Percentiles rank a stretch among this genome's conserved stretches.
phyloP scores from a whole-genome alignment of 2,888 invertebrate species.

The Oligia fasciuncula region DNA sequence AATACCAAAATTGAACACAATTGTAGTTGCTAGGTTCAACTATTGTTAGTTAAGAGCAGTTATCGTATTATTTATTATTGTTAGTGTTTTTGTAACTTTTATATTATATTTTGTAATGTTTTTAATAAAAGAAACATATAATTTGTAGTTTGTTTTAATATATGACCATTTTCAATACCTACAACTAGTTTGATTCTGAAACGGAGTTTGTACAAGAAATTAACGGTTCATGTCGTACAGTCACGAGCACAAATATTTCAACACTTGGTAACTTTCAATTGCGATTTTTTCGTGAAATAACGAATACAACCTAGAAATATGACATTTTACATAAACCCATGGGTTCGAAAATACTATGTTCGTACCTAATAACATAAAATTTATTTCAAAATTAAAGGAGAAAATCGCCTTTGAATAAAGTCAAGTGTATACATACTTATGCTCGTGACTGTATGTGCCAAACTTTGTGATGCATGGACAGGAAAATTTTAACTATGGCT shows the following conservation, averaged over 20 bases:
- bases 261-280: too few relatives aligned
- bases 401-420: too few relatives aligned
- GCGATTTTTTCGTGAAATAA: too few relatives aligned
- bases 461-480: not conserved
- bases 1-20: conserved; percentile 33
- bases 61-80: conserved; percentile 58
- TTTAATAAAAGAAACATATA: conserved; percentile 64
- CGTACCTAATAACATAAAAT: too few relatives aligned
- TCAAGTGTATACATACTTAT: too few relatives aligned
- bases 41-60: conserved; percentile 25
- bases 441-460: not conserved
- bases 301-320: too few relatives aligned
- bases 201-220: conserved; percentile 6
- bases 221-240: too few relatives aligned
- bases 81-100: conserved; percentile 47
- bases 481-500: conserved; percentile 3
- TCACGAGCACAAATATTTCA: too few relatives aligned
- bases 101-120: conserved; percentile 55
- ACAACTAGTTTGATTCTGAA: conserved; percentile 28
- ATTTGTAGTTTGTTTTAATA: conserved; percentile 58
- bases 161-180: conserved; percentile 39
- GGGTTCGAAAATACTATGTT: too few relatives aligned
- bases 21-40: conserved; percentile 18
- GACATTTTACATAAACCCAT: too few relatives aligned
- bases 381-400: too few relatives aligned